These are phyloP conservation scores for Poeciliopsis turrubarensis DNA, from an alignment of 2,113 vertebrate genomes.

Conservation along the genomic window DNA sequence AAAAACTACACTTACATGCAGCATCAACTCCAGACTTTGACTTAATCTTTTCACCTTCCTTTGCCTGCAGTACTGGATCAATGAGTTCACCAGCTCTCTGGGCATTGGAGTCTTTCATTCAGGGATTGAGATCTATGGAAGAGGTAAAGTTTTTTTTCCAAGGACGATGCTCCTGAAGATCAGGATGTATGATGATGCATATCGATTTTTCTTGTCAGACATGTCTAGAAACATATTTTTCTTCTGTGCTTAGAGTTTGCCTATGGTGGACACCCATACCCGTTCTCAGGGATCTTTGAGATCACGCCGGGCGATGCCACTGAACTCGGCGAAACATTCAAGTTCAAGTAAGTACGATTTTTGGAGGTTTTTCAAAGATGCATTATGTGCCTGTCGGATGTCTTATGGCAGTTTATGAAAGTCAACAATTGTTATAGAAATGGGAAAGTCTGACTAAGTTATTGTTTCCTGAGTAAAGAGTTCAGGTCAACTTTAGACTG, in stretches of 20 bases:
- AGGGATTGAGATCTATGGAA: slow-evolving; percentile 97
- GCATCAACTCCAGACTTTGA: background rate
- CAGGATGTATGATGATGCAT: background rate
- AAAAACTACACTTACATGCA: too few species aligned
- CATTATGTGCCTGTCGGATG: background rate
- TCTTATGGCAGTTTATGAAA: background rate
- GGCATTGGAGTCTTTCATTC: slow-evolving; percentile 99
- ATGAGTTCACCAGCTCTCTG: slow-evolving; percentile 96
- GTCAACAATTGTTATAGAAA: background rate
- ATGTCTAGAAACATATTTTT: background rate
- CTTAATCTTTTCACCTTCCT: slow-evolving; percentile 10
- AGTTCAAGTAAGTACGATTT: slow-evolving; percentile 92
- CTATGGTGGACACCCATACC: slow-evolving; percentile 97
- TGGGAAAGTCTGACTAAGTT: background rate
- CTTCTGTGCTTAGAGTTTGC: slow-evolving; percentile 89
- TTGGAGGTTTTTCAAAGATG: background rate
- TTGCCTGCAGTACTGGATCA: slow-evolving; percentile 94
- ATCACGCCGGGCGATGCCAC: slow-evolving; percentile 95
- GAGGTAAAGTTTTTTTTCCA: slow-evolving; percentile 84
- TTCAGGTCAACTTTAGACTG: background rate
- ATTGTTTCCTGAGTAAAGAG: slow-evolving; percentile 1
- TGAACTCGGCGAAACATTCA: slow-evolving; percentile 97
- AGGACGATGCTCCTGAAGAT: background rate
- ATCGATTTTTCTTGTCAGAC: rapidly evolving
- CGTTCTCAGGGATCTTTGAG: slow-evolving; percentile 99